These are phyloP conservation scores for Thomomys bottae DNA, from an alignment of 2,113 vertebrate genomes.

Conservation along the genomic window DNA sequence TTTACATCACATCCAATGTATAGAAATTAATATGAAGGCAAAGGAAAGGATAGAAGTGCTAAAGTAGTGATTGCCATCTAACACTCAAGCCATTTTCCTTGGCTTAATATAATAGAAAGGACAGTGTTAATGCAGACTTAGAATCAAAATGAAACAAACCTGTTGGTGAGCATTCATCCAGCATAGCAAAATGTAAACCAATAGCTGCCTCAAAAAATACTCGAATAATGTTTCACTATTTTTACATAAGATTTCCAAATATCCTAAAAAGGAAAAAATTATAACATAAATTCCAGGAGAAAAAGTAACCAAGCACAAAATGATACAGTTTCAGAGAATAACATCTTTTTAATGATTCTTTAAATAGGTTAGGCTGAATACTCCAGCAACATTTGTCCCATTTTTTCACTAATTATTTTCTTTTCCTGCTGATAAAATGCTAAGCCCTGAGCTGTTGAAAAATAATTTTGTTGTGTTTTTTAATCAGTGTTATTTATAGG, in stretches of 20 bases:
- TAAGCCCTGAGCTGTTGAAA: conserved; percentile 15
- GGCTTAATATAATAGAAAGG: neutral
- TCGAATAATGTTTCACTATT: neutral
- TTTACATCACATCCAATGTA: neutral
- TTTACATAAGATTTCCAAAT: conserved; percentile 40
- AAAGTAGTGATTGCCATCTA: neutral
- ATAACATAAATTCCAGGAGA: neutral
- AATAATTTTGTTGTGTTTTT: conserved; percentile 51
- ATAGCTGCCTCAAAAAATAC: neutral
- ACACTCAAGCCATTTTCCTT: conserved; percentile 20
- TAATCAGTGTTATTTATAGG: conserved; percentile 59
- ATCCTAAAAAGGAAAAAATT: neutral
- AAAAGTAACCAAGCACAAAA: conserved; percentile 59
- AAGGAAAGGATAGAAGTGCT: neutral
- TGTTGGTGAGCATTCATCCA: neutral
- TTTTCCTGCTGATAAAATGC: conserved; percentile 51
- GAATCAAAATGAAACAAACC: conserved; percentile 20
- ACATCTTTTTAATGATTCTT: conserved; percentile 19
- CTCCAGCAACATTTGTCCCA: conserved; percentile 31
- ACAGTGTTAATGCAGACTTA: neutral
- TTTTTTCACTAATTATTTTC: conserved; percentile 66
- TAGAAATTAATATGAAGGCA: conserved; percentile 35
- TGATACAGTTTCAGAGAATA: neutral
- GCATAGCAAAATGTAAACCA: neutral
- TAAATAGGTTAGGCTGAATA: conserved; percentile 52